These are phyloP conservation scores for Leptodactylus fallax DNA, from an alignment of 2,797 vertebrate species.

Conservation along the genomic window DNA sequence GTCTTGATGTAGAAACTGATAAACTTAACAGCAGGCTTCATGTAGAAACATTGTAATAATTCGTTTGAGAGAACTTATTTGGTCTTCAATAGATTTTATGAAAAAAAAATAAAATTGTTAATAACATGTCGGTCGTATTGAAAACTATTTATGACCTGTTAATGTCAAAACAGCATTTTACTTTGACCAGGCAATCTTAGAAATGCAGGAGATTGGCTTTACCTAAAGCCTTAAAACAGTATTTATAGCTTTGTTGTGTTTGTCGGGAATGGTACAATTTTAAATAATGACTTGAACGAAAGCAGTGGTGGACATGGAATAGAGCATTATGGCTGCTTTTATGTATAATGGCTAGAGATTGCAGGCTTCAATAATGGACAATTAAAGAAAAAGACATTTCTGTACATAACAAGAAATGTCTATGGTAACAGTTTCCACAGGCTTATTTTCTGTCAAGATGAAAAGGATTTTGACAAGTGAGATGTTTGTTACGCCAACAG, in stretches of 20 bases:
- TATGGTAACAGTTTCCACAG: conserved; percentile 26
- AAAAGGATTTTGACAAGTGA: not conserved
- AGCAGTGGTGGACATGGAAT: not conserved
- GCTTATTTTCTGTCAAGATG: conserved; percentile 9
- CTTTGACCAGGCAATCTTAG: conserved; percentile 27
- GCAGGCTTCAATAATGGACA: conserved; percentile 44
- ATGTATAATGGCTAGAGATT: conserved; percentile 37
- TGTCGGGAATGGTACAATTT: conserved; percentile 32
- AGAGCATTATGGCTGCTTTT: conserved; percentile 3
- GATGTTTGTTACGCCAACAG: not conserved
- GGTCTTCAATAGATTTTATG: not conserved
- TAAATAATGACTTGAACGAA: conserved; percentile 39
- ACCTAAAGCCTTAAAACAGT: not conserved
- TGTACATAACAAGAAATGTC: conserved; percentile 27
- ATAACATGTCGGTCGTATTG: not conserved
- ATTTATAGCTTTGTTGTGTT: conserved; percentile 11
- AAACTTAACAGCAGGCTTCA: not conserved
- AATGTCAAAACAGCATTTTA: conserved; percentile 37
- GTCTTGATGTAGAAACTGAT: not conserved
- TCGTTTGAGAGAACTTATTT: not conserved
- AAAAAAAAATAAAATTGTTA: not conserved
- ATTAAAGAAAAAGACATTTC: conserved; percentile 40
- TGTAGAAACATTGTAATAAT: conserved; percentile 19
- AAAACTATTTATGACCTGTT: not conserved
- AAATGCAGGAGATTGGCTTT: conserved; percentile 16